Conservation (phyloP, 2,888 invertebrate genomes). For the Synanthedon andrenaeformis region DNA sequence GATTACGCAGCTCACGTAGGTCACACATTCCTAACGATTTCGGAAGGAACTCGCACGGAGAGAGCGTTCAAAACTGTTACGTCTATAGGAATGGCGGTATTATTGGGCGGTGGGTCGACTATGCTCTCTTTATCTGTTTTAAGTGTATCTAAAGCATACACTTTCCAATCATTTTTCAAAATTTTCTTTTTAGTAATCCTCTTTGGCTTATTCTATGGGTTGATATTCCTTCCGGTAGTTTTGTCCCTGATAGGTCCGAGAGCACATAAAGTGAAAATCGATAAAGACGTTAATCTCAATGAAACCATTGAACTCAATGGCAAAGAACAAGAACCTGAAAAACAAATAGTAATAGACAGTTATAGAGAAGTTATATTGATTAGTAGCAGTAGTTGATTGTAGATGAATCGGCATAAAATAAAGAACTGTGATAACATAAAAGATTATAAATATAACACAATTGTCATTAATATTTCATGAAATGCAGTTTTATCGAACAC, state of each 20-base stretch:
- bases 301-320: conserved; percentile 49
- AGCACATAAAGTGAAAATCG: conserved; percentile 39
- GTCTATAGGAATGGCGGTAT: conserved; percentile 81
- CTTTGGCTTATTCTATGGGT: conserved; percentile 83
- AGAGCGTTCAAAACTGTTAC: conserved; percentile 75
- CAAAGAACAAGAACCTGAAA: conserved; percentile 15
- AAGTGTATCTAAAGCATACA: conserved; percentile 78
- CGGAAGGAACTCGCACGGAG: conserved; percentile 62
- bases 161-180: conserved; percentile 80
- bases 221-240: conserved; percentile 80
- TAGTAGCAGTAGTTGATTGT: neutral
- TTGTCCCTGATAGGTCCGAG: conserved; percentile 79
- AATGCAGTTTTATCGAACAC: neutral
- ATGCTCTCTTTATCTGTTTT: conserved; percentile 79
- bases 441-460: neutral
- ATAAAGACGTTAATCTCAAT: conserved; percentile 17
- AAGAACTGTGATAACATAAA: neutral
- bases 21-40: conserved; percentile 79
- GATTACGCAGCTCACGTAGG: conserved; percentile 88
- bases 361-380: neutral
- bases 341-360: neutral
- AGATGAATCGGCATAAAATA: neutral
- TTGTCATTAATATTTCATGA: neutral
- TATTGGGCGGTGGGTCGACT: conserved; percentile 83
- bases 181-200: conserved; percentile 82